Conservation (phyloP, 2,888 invertebrate species). For the Standfussiana lucernea region DNA sequence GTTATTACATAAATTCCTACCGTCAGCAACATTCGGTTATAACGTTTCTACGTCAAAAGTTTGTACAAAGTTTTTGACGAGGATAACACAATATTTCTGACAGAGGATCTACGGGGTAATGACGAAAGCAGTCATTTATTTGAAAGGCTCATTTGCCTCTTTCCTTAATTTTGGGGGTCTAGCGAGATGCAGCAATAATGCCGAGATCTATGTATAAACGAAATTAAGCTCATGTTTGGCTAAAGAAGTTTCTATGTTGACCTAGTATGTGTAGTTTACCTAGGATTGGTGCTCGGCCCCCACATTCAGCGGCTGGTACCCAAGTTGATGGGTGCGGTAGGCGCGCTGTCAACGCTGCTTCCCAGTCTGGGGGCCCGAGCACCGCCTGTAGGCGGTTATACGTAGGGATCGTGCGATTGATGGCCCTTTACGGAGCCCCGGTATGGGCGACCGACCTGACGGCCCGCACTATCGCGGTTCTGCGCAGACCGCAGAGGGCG, state of each 20-base stretch:
- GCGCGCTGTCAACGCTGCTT: too few species aligned
- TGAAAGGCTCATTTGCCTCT: background rate
- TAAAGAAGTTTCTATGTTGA: background rate
- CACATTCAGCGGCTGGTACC: too few species aligned
- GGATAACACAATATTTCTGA: conserved; percentile 41
- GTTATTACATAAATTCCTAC: conserved; percentile 13
- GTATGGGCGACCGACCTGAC: too few species aligned
- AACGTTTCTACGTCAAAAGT: conserved; percentile 26
- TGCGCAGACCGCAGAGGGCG: too few species aligned
- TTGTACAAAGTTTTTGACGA: conserved; percentile 39
- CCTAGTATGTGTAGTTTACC: background rate
- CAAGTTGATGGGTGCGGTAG: too few species aligned
- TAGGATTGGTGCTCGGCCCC: too few species aligned
- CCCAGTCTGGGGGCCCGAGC: too few species aligned
- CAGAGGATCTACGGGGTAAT: conserved; percentile 8
- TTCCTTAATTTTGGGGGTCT: background rate
- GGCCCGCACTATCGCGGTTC: too few species aligned
- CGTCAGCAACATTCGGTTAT: background rate
- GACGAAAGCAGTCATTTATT: conserved; percentile 17
- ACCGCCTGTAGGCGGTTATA: too few species aligned
- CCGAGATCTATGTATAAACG: background rate
- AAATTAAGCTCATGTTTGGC: background rate
- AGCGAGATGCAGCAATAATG: background rate
- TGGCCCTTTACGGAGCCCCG: too few species aligned
- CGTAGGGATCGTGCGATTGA: too few species aligned